Percentiles rank a stretch among this genome's conserved stretches.
Conservation (phyloP, 2,113 vertebrate genomes). For the Mesembrinibis cayennensis region DNA sequence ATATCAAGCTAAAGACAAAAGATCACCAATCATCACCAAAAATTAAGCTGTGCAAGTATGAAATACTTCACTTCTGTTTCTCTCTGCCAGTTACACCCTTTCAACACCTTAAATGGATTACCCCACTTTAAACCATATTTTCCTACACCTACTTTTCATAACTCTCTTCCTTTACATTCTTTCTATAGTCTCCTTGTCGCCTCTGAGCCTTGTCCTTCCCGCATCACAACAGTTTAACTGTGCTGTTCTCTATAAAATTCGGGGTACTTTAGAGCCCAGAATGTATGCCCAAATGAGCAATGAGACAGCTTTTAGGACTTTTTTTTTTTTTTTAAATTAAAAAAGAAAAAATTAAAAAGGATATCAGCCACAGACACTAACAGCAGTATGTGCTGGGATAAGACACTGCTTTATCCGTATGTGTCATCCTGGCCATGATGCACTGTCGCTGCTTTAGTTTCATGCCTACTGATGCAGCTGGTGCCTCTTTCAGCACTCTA, state of each 20-base stretch:
- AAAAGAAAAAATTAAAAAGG: background rate
- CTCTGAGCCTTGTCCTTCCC: background rate
- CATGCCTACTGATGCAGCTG: background rate
- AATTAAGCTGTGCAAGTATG: background rate
- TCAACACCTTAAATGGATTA: background rate
- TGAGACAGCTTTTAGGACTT: background rate
- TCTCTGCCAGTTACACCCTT: background rate
- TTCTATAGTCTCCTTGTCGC: background rate
- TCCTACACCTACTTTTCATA: background rate
- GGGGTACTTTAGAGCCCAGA: background rate
- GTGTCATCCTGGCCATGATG: background rate
- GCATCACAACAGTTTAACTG: background rate
- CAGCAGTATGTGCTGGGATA: background rate
- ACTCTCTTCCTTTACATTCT: background rate
- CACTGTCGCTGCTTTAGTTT: background rate
- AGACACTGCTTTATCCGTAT: background rate
- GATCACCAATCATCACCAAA: background rate
- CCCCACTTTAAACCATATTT: background rate
- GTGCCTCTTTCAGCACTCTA: background rate
- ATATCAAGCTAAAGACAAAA: background rate
- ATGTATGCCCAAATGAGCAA: background rate
- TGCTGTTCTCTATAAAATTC: background rate
- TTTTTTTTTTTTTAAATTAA: too few relatives aligned
- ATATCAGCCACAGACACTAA: background rate
- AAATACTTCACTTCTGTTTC: background rate